phyloP scores from a whole-genome alignment of 2,797 vertebrate genomes.

The Danio albolineatus region DNA sequence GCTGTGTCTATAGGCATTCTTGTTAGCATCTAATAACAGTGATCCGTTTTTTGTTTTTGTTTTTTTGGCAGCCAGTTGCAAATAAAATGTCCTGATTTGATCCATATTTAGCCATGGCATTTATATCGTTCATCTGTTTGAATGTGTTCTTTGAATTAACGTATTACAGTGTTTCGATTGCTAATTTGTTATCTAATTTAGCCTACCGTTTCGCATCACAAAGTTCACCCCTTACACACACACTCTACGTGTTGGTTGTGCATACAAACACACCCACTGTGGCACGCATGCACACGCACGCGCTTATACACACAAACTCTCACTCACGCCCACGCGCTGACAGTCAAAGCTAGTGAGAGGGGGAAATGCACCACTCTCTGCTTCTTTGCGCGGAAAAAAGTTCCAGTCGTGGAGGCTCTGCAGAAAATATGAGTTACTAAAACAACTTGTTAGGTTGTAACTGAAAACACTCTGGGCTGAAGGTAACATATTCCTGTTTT shows the following conservation, averaged over 20 bases:
- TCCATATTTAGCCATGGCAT: not conserved
- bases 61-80: not conserved
- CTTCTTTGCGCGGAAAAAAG: constrained; percentile 76
- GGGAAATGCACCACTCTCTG: constrained; percentile 77
- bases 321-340: constrained; percentile 67
- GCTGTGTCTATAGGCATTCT: not conserved
- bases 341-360: constrained; percentile 76
- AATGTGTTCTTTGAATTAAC: constrained; percentile 7
- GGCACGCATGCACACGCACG: constrained; percentile 56
- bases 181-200: constrained; percentile 34
- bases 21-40: not conserved
- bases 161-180: constrained; percentile 12
- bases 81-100: not conserved
- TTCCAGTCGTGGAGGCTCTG: constrained; percentile 64
- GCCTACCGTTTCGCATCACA: constrained; percentile 30
- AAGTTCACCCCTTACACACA: constrained; percentile 39
- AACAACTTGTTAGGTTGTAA: constrained; percentile 53
- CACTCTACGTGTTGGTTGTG: constrained; percentile 21
- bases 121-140: not conserved
- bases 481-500: not conserved
- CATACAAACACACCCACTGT: constrained; percentile 53
- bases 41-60: too few relatives aligned
- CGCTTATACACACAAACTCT: constrained; percentile 53
- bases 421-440: constrained; percentile 65
- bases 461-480: not conserved